These are phyloP conservation scores for Formicarius rufipectus DNA, from an alignment of 2,113 vertebrate genomes.

Conservation along the genomic window DNA sequence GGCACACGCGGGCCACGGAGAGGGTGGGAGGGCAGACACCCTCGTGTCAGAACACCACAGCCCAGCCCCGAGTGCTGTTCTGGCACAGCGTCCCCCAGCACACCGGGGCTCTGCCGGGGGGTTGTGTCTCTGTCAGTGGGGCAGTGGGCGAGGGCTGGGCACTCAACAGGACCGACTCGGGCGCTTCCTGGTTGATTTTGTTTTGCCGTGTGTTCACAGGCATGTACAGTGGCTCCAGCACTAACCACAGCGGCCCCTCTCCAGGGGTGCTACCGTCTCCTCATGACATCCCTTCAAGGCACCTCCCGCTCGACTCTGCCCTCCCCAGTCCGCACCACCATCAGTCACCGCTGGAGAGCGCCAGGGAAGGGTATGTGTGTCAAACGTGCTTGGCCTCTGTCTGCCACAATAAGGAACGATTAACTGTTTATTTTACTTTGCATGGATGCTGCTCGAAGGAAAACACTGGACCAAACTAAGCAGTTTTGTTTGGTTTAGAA, in stretches of 20 bases:
- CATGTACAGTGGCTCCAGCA: slow-evolving; percentile 82
- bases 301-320: slow-evolving; percentile 81
- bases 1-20: background rate
- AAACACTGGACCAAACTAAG: background rate
- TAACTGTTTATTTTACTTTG: background rate
- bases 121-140: rapidly evolving
- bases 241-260: slow-evolving; percentile 78
- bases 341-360: slow-evolving; percentile 82
- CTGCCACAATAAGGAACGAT: background rate
- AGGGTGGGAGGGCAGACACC: background rate
- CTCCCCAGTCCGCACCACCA: slow-evolving; percentile 84
- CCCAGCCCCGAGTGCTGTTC: background rate
- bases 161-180: background rate
- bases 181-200: background rate
- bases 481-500: background rate
- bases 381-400: background rate
- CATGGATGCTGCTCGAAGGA: background rate
- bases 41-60: rapidly evolving
- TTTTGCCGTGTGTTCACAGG: slow-evolving; percentile 82
- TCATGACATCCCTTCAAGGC: slow-evolving; percentile 78
- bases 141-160: background rate
- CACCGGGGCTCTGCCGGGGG: background rate
- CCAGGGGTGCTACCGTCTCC: slow-evolving; percentile 78
- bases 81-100: background rate
- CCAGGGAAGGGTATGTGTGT: slow-evolving; percentile 86